These are phyloP conservation scores for Eulemur mongoz DNA, from an alignment of 2,797 vertebrate genomes.

Conservation along the genomic window DNA sequence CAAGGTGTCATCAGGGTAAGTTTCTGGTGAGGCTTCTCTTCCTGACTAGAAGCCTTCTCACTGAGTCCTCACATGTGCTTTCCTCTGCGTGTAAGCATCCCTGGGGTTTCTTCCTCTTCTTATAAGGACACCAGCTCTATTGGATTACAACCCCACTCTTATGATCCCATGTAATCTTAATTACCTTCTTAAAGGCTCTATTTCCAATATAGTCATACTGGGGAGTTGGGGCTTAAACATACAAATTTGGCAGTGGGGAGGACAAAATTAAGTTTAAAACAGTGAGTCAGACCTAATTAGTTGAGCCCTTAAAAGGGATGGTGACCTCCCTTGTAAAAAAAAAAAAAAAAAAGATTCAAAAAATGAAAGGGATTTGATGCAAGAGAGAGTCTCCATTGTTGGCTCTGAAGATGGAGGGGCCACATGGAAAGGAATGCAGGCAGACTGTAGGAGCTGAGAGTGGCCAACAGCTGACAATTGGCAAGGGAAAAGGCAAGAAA, in stretches of 20 bases:
- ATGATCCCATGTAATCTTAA: not conserved
- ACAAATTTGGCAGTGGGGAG: not conserved
- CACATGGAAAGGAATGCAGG: not conserved
- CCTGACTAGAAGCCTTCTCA: not conserved
- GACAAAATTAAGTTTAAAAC: not conserved
- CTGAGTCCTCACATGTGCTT: not conserved
- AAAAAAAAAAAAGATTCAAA: not conserved
- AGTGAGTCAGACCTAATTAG: not conserved
- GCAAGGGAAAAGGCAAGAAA: conserved; percentile 8
- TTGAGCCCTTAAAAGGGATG: not conserved
- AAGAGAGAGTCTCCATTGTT: not conserved
- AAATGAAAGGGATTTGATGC: not conserved
- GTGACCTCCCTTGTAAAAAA: not conserved
- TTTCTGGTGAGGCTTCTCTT: not conserved
- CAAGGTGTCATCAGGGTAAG: not conserved
- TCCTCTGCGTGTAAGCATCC: not conserved
- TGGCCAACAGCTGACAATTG: not conserved
- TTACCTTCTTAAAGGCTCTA: not conserved
- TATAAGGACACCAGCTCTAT: not conserved
- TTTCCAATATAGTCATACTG: not conserved
- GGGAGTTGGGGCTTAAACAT: not conserved
- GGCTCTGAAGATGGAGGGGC: not conserved
- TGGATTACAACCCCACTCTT: not conserved
- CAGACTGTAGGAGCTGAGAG: not conserved
- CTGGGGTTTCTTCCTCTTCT: not conserved